Conservation (phyloP, 2,888 invertebrate species). For the Hymenopus coronatus region DNA sequence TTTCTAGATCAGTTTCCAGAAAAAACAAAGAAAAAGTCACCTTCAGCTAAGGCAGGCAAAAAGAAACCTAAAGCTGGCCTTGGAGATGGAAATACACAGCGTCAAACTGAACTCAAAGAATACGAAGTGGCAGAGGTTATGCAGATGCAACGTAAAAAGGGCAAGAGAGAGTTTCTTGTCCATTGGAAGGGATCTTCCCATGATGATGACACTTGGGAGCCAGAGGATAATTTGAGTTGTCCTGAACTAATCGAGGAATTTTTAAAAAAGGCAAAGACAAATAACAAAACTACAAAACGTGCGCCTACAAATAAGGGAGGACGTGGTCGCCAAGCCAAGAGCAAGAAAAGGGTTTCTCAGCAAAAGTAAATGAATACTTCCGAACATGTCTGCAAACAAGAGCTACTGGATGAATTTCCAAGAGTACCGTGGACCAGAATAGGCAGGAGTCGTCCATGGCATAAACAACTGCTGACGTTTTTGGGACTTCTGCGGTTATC, state of each 20-base stretch:
- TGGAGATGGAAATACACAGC: background rate
- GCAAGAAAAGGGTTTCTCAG: background rate
- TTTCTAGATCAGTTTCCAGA: constrained; percentile 41
- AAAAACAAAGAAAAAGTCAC: background rate
- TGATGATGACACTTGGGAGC: constrained; percentile 78
- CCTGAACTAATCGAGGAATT: constrained; percentile 70
- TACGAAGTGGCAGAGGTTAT: constrained; percentile 59
- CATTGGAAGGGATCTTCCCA: constrained; percentile 79
- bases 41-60: background rate
- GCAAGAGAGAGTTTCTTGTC: constrained; percentile 72
- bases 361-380: background rate
- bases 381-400: background rate
- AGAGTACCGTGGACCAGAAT: background rate
- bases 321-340: too few relatives aligned
- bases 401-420: too few relatives aligned
- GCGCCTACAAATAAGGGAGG: too few relatives aligned
- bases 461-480: background rate
- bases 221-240: constrained; percentile 74
- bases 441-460: background rate
- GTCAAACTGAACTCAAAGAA: background rate
- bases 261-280: constrained; percentile 64
- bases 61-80: background rate
- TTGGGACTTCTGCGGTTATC: background rate
- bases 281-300: too few relatives aligned
- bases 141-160: constrained; percentile 70